These are phyloP conservation scores for Plebejus anna DNA, from an alignment of 2,888 invertebrate species.

Conservation along the genomic window DNA sequence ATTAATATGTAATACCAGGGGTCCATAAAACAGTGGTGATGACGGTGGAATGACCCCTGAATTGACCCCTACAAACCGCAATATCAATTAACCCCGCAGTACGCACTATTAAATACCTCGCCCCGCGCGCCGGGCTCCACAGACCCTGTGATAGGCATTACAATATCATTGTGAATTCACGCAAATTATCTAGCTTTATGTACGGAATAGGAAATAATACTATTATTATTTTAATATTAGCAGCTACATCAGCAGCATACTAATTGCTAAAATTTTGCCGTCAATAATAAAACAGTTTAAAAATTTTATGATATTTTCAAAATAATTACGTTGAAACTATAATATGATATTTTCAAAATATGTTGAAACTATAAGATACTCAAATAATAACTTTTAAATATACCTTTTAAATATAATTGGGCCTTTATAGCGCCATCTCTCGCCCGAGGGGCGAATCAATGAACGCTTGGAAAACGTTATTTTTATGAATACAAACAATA, in stretches of 20 bases:
- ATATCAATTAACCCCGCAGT: constrained; percentile 23
- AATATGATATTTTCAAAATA: background rate
- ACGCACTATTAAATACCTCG: constrained; percentile 11
- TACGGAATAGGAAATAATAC: background rate
- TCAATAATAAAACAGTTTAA: background rate
- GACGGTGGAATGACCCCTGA: background rate
- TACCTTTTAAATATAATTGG: background rate
- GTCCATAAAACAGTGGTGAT: background rate
- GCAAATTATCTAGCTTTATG: background rate
- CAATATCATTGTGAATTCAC: constrained; percentile 3
- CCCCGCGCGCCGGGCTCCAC: background rate
- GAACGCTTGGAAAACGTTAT: background rate
- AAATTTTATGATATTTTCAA: background rate
- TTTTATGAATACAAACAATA: constrained; percentile 11
- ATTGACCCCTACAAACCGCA: constrained; percentile 21
- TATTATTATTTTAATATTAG: background rate
- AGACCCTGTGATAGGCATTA: background rate
- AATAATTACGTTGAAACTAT: background rate
- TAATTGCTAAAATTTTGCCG: background rate
- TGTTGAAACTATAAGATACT: no score
- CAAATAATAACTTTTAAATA: no score
- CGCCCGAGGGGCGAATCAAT: background rate
- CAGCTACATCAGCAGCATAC: background rate
- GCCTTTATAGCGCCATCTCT: background rate
- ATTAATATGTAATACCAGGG: constrained; percentile 8